Base-by-base conservation (phyloP, 2,888 invertebrate species). In the Spodoptera littoralis region DNA sequence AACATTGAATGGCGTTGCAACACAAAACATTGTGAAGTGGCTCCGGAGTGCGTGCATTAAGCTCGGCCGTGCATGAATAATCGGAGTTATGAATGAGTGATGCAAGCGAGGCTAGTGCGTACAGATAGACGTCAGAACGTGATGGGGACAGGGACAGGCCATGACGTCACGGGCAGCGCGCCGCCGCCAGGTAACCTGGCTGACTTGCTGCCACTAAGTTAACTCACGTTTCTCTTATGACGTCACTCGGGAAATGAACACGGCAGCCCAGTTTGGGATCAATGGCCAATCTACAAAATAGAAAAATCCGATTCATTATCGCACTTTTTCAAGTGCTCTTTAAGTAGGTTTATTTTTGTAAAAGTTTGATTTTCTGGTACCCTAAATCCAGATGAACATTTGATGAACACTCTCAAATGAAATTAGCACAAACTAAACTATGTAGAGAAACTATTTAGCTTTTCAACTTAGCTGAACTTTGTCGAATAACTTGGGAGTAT, bases 271-370 rank as follows among this genome's bases (percentile, higher is more conserved):
- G 90, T 92, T 94, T 94, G 86, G 91, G 91, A 88, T 90, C 91
- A 92, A 94, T 92, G 93, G 91, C 93, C 94, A 95, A 94, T 94
- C 95, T 95, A 95, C 89, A 94, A 95, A 88, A 93, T 90, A 93
- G 90, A 93, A 91, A 93, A 91, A 84, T 81, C 85, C 82, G 87
- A 87, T 89, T 89, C 86, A 89, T 79, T 78, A 74, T 73, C 58
- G 80, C 81, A 82, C 83, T 63, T 60, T 62, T 36, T 42, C 11
- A 52, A 67, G 68, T 71, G 74, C 69, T 54, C 2, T 56, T 58
- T 55, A 36, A 36, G 5, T 36, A 36, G 9, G 49, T 44, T 55
- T 52, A 53, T 44, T 47, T 65, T 56, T 49, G 48, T 18, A 42
- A 24, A 56, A 47, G 4, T 36, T 49, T 13, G 9, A 54, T 60